These are phyloP conservation scores for Calyptomena viridis DNA, from an alignment of 2,113 vertebrate species.

Conservation along the genomic window DNA sequence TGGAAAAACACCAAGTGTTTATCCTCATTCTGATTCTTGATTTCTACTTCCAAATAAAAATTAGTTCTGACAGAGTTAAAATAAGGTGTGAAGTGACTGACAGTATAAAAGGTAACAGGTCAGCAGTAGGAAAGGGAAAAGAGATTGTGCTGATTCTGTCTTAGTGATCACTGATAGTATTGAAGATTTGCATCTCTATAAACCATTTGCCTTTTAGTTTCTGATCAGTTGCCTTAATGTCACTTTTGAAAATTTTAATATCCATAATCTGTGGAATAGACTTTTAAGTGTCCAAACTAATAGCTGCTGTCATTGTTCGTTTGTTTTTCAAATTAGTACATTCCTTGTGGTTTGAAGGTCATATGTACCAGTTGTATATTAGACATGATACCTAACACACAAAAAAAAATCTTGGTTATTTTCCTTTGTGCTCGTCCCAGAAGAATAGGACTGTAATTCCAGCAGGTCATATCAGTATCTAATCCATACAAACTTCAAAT, in stretches of 20 bases:
- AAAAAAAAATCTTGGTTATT: background rate
- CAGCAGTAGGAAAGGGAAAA: background rate
- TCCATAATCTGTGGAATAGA: background rate
- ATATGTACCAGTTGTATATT: background rate
- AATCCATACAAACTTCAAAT: background rate
- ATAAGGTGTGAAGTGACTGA: background rate
- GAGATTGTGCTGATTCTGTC: background rate
- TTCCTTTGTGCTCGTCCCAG: background rate
- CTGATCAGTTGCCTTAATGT: background rate
- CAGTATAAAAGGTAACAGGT: background rate
- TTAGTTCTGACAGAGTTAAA: background rate
- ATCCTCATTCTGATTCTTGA: background rate
- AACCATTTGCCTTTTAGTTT: background rate
- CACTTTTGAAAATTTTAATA: background rate
- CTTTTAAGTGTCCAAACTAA: background rate
- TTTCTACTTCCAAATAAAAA: background rate
- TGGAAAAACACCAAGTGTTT: background rate
- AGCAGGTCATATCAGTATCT: background rate
- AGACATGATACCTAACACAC: background rate
- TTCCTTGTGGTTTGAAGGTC: background rate
- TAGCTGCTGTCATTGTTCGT: background rate
- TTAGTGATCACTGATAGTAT: background rate
- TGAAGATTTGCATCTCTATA: background rate
- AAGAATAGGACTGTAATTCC: background rate
- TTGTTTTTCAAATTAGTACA: background rate